A percentile compares a stretch with the other conserved stretches of the same genome.
Conservation (phyloP, 2,113 vertebrate species). For the Epinephelus lanceolatus region DNA sequence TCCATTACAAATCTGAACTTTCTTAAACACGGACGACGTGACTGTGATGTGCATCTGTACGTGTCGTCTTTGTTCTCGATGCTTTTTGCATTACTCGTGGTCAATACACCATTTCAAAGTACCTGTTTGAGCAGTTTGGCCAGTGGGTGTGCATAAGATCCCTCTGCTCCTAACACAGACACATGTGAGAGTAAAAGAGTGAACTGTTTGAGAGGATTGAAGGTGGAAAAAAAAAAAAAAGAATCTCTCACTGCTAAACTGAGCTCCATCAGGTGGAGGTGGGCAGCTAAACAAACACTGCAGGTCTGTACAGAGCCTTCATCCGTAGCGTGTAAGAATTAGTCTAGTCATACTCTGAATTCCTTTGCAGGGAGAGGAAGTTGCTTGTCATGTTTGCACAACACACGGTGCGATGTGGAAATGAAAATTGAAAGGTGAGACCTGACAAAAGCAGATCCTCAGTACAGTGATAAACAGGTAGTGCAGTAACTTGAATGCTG, state of each 20-base stretch:
- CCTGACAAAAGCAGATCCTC: not conserved
- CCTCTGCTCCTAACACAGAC: not conserved
- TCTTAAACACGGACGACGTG: not conserved
- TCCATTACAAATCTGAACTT: not conserved
- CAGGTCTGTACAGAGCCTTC: conserved; percentile 17
- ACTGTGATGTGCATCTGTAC: not conserved
- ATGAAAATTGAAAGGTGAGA: conserved; percentile 11
- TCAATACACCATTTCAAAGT: not conserved
- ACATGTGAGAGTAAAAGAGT: not conserved
- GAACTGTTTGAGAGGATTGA: not conserved
- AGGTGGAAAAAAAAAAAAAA: conserved; percentile 9
- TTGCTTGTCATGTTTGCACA: not conserved
- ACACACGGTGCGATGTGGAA: conserved; percentile 3
- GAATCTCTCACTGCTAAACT: not conserved
- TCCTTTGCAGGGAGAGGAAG: conserved; percentile 50
- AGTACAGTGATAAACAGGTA: not conserved
- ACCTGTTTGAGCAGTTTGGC: not conserved
- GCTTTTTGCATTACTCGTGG: not conserved
- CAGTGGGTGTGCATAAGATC: not conserved
- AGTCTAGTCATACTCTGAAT: conserved; percentile 36
- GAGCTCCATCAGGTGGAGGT: conserved; percentile 18
- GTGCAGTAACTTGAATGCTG: not conserved
- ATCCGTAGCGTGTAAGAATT: not conserved
- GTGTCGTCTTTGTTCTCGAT: not conserved
- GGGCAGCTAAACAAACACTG: conserved; percentile 42